A percentile compares a stretch with the other conserved stretches of the same genome.
These are phyloP conservation scores for Heterocephalus glaber DNA, from an alignment of 2,113 vertebrate species.

Conservation along the genomic window DNA sequence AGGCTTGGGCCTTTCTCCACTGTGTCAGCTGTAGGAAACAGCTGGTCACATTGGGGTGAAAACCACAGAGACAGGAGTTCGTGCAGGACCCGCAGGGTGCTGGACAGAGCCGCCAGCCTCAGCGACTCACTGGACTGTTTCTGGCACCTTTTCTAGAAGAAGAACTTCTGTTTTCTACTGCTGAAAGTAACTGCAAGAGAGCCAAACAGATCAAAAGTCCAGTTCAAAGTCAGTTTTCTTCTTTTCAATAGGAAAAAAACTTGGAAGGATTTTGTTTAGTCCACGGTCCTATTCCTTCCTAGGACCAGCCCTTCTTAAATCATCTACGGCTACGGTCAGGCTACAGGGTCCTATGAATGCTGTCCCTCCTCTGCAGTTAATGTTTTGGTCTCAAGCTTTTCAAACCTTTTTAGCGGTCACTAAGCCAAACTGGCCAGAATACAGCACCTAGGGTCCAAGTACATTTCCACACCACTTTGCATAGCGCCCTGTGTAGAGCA, in stretches of 20 bases:
- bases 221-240: slow-evolving; percentile 49
- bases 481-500: not conserved
- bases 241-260: slow-evolving; percentile 73
- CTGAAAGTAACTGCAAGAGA: slow-evolving; percentile 76
- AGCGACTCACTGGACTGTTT: not conserved
- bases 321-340: not conserved
- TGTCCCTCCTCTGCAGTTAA: slow-evolving; percentile 23
- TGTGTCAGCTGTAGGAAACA: slow-evolving; percentile 73
- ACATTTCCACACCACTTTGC: slow-evolving; percentile 33
- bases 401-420: not conserved
- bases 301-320: slow-evolving; percentile 72
- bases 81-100: slow-evolving; percentile 66
- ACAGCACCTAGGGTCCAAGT: not conserved
- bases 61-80: slow-evolving; percentile 58
- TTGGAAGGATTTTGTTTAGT: slow-evolving; percentile 51
- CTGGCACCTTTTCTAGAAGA: slow-evolving; percentile 52
- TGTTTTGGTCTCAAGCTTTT: slow-evolving; percentile 14
- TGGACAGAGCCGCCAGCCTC: slow-evolving; percentile 64
- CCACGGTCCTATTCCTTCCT: slow-evolving; percentile 54
- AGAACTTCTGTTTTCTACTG: slow-evolving; percentile 67
- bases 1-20: slow-evolving; percentile 61
- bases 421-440: slow-evolving; percentile 36
- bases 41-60: slow-evolving; percentile 13
- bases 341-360: not conserved
- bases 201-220: slow-evolving; percentile 71